These are phyloP conservation scores for Craterocephalus amniculus DNA, from an alignment of 2,797 vertebrate species.

Conservation along the genomic window DNA sequence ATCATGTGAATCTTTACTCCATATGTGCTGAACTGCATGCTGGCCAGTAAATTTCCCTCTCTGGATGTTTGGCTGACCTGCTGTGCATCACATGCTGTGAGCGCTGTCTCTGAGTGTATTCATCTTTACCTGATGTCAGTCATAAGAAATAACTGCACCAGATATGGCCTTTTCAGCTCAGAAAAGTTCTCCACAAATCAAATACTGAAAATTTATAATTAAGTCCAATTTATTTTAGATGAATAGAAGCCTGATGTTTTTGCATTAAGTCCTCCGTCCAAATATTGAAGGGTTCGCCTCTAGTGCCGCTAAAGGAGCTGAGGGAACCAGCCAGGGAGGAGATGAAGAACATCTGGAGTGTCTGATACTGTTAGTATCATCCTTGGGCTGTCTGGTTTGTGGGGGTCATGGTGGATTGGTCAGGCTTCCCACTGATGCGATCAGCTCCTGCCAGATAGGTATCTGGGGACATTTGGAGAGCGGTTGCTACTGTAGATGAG, in stretches of 20 bases:
- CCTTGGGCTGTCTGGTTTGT: not conserved
- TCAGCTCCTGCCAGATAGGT: not conserved
- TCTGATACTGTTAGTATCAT: not conserved
- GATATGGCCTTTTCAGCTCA: not conserved
- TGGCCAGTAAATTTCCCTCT: not conserved
- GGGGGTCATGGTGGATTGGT: not conserved
- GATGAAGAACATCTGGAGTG: not conserved
- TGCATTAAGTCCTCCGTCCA: not conserved
- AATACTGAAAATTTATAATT: not conserved
- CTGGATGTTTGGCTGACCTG: not conserved
- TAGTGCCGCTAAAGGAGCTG: not conserved
- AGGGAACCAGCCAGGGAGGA: not conserved
- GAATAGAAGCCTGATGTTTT: not conserved
- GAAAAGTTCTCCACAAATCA: not conserved
- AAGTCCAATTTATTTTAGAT: not conserved
- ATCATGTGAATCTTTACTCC: not conserved
- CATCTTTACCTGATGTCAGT: not conserved
- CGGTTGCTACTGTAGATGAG: not conserved
- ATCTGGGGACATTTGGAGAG: not conserved
- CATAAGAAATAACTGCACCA: not conserved
- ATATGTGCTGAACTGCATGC: conserved; percentile 1
- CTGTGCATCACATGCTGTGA: not conserved
- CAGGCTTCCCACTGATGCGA: not conserved
- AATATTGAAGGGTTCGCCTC: too few relatives aligned
- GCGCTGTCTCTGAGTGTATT: not conserved